Base-by-base conservation (phyloP, 2,888 invertebrate genomes). In the Pyrrhia umbra region DNA sequence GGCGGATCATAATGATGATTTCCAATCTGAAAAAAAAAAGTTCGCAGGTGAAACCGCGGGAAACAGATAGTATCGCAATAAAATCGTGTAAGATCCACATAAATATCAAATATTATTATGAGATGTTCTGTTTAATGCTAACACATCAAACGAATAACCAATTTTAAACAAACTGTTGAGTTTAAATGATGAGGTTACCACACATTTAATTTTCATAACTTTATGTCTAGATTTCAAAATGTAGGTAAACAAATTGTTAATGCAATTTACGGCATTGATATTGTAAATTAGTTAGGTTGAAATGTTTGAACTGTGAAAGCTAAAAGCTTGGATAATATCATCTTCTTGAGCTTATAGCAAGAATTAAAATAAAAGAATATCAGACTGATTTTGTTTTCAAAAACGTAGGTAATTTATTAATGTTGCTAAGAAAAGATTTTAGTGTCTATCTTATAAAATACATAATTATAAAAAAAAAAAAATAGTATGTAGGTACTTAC, bases 41-140 rank as follows among this genome's bases (percentile, higher is more conserved):
- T n/a, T n/a, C n/a, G n/a, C n/a, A n/a, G n/a, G n/a, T n/a, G n/a
- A n/a, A n/a, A n/a, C n/a, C n/a, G n/a, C n/a, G n/a, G n/a, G n/a
- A n/a, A n/a, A n/a, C n/a, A n/a, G n/a, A n/a, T n/a, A n/a, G n/a
- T n/a, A n/a, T n/a, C n/a, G 30, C 13, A 30, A 30, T 30, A 30
- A 30, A 30, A 30, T 30, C 30, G 5, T 30, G 30, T 23, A 40
- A 21, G 1, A n/a, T 27, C 13, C 37, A 0, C 42, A 68, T 68
- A 55, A 55, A 70, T 68, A 45, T 15, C 13, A 34, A 15, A 37
- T n/a, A 69, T 30, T 47, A 55, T 39, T 43, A 70, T 49, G 37
- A 68, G 71, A 52, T 49, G 40, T 34, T 68, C 66, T 59, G 59
- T 63, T 54, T 63, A 49, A 63, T 63, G 39, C 20, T 43, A 18